Percentiles rank a stretch among this genome's conserved stretches.
Conservation (phyloP, 2,113 vertebrate species). For the Pterocles gutturalis region DNA sequence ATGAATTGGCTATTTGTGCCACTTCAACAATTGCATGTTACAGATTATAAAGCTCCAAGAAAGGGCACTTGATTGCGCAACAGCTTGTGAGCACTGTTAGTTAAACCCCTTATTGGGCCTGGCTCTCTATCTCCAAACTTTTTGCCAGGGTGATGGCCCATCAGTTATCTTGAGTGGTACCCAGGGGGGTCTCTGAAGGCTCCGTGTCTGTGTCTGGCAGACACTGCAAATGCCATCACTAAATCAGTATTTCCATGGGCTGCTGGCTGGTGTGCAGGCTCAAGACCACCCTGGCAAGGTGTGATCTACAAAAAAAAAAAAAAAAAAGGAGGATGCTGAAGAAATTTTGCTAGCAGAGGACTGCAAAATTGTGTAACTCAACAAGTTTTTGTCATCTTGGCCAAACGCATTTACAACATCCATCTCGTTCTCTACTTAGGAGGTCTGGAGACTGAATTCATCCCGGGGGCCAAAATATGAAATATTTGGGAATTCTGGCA, state of each 20-base stretch:
- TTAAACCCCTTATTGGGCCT: not conserved
- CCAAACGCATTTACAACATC: constrained; percentile 8
- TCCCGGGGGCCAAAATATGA: not conserved
- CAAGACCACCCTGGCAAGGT: constrained; percentile 37
- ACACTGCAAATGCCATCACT: not conserved
- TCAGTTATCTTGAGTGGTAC: not conserved
- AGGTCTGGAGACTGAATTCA: constrained; percentile 60
- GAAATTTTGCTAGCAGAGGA: not conserved
- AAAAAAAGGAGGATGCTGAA: not conserved
- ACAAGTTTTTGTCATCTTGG: constrained; percentile 24
- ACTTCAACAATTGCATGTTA: not conserved
- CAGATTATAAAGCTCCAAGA: not conserved
- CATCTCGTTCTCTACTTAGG: constrained; percentile 27
- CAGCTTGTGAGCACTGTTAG: not conserved
- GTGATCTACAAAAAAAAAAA: not conserved
- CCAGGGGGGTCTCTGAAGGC: not conserved
- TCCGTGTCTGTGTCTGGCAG: not conserved
- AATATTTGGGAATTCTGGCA: constrained; percentile 61
- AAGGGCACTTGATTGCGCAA: not conserved
- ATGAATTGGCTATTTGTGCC: not conserved
- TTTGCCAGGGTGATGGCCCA: not conserved
- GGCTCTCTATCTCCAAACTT: not conserved
- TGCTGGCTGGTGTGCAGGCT: not conserved
- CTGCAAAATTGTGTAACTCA: not conserved
- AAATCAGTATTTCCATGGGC: not conserved